Conservation (phyloP, 2,888 invertebrate genomes). For the Drosophila diplacantha region DNA sequence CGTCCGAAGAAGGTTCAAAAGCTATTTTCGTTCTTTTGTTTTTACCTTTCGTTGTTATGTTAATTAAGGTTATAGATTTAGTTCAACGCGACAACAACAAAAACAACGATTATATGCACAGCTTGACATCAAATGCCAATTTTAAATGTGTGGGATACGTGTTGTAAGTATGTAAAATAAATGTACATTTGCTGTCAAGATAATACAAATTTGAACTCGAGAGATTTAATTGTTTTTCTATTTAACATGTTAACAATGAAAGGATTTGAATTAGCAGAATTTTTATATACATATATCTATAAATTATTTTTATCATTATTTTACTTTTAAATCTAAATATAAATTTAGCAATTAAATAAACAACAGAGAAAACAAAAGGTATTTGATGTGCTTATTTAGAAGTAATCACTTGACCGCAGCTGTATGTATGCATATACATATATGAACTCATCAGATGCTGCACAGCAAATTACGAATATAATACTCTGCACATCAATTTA, state of each 20-base stretch:
- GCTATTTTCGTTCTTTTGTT: conserved; percentile 30
- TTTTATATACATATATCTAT: not conserved
- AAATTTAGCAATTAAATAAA: not conserved
- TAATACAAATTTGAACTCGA: not conserved
- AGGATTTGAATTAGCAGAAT: not conserved
- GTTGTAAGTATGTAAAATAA: not conserved
- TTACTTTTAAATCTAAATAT: not conserved
- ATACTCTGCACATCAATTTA: conserved; percentile 54
- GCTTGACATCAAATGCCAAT: conserved; percentile 24
- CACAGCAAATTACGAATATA: conserved; percentile 50
- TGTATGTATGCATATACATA: not conserved
- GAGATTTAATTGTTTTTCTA: not conserved
- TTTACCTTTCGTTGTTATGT: conserved; percentile 61
- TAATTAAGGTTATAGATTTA: conserved; percentile 71
- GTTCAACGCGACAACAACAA: conserved; percentile 54
- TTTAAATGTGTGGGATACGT: conserved; percentile 1
- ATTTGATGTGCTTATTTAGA: not conserved
- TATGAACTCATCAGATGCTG: conserved; percentile 1
- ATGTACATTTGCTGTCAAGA: not conserved
- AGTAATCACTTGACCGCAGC: not conserved
- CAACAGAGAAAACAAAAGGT: not conserved
- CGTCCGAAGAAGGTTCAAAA: conserved; percentile 45
- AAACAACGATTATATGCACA: not conserved
- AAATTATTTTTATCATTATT: no score
- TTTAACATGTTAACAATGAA: not conserved